A percentile compares a stretch with the other conserved stretches of the same genome.
Conservation (phyloP, 2,888 invertebrate species). For the Caradrina clavipalpis region DNA sequence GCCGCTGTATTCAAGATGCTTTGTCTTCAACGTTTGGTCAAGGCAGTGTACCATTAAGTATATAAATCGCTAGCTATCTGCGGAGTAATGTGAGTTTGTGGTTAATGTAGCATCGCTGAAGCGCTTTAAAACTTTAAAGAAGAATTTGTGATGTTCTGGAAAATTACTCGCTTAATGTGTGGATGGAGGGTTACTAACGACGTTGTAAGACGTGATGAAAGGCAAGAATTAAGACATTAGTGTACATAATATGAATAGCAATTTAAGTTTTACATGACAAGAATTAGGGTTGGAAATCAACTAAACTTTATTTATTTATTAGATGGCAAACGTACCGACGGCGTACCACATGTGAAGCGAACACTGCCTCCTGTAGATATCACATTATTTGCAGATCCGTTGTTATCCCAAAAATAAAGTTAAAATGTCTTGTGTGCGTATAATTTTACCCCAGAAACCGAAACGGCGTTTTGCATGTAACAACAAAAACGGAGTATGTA, state of each 20-base stretch:
- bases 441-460: no score
- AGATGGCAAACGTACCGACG: no score
- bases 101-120: conserved; percentile 39
- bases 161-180: conserved; percentile 12
- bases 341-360: no score
- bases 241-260: neutral
- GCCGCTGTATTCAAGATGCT: conserved; percentile 28
- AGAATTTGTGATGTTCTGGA: conserved; percentile 10
- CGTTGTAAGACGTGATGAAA: neutral
- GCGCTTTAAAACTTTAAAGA: conserved; percentile 33
- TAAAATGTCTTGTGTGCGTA: no score
- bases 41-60: conserved; percentile 34
- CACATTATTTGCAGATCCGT: no score
- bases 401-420: no score
- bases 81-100: conserved; percentile 20
- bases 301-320: no score
- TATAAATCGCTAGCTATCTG: conserved; percentile 45
- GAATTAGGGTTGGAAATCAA: no score
- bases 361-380: no score
- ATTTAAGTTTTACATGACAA: no score
- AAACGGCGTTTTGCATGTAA: no score
- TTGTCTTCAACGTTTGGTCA: conserved; percentile 37
- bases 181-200: conserved; percentile 8
- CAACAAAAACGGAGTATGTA: no score
- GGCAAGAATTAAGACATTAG: neutral